Conservation (phyloP, 2,797 vertebrate species). For the Leptoclinus maculatus region DNA sequence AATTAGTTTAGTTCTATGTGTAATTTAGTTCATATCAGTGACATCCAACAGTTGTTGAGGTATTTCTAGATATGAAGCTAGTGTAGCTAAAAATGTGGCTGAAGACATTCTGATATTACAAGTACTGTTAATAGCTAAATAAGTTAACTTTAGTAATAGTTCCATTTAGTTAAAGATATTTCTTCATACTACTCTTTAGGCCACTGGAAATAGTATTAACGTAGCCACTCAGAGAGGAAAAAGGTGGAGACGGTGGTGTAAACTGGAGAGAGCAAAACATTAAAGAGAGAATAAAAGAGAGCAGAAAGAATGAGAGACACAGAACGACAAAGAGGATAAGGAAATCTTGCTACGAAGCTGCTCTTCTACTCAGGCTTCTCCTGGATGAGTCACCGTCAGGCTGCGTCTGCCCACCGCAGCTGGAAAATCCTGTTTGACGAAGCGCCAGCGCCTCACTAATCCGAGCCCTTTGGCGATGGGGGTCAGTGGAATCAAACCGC, state of each 20-base stretch:
- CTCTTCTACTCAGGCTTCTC: slow-evolving; percentile 19
- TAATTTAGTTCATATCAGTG: neutral
- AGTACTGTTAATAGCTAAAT: neutral
- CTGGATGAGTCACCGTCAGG: slow-evolving; percentile 27
- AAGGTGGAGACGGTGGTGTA: neutral
- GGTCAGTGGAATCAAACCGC: slow-evolving; percentile 47
- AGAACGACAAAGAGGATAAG: slow-evolving; percentile 28
- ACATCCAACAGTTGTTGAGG: neutral
- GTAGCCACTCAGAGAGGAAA: neutral
- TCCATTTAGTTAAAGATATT: neutral
- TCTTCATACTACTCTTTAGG: neutral
- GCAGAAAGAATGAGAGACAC: neutral
- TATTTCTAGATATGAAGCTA: neutral
- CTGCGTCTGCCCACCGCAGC: slow-evolving; percentile 28
- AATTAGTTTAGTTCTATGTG: neutral
- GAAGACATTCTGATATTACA: neutral
- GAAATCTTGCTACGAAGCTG: slow-evolving; percentile 19
- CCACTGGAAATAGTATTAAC: neutral
- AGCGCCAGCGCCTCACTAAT: slow-evolving; percentile 51
- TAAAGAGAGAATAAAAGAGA: neutral
- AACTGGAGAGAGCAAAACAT: neutral
- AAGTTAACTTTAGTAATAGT: neutral
- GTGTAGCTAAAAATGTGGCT: neutral
- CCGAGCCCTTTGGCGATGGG: slow-evolving; percentile 53
- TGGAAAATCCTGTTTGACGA: slow-evolving; percentile 59